Evolutionary conservation across 2,113 vertebrate species (phyloP).

Genomic region (zebrafish (Danio rerio)): DNA sequence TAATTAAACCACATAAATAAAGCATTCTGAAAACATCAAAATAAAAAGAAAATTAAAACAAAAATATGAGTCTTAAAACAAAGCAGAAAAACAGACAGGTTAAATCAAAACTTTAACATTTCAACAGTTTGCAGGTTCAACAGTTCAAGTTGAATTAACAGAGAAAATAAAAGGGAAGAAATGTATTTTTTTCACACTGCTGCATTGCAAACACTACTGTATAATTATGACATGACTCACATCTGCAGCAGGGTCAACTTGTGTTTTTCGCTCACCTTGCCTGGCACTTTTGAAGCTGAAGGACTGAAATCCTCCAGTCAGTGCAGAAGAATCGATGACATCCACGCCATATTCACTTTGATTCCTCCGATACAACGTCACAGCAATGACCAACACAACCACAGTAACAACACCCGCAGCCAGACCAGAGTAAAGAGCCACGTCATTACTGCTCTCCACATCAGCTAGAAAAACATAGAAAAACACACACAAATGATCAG

Average conservation of each 20-base stretch:
- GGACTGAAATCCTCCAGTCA: constrained; percentile 95
- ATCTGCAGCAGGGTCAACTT: background rate
- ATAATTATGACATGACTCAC: constrained; percentile 3
- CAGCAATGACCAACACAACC: constrained; percentile 85
- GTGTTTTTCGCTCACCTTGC: constrained; percentile 83
- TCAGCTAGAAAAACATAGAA: constrained; percentile 72
- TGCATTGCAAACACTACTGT: background rate
- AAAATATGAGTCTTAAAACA: too few species aligned
- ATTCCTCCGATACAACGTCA: constrained; percentile 90
- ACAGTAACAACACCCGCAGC: constrained; percentile 89
- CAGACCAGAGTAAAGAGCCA: constrained; percentile 92
- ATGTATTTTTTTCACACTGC: background rate
- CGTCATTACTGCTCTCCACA: constrained; percentile 86
- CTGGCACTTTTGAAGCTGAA: constrained; percentile 97
- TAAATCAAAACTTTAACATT: too few species aligned
- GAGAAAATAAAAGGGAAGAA: background rate
- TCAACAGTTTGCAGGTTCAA: background rate
- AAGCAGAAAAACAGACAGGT: too few species aligned
- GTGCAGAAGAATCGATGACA: constrained; percentile 93
- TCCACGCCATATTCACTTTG: constrained; percentile 97
- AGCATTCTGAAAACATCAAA: too few species aligned
- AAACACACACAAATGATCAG: constrained; percentile 17
- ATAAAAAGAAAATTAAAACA: too few species aligned
- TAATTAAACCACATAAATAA: too few species aligned
- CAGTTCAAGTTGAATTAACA: background rate